A percentile compares a stretch with the other conserved stretches of the same genome.
Conservation (phyloP, 2,113 vertebrate genomes). For the Scortum barcoo region DNA sequence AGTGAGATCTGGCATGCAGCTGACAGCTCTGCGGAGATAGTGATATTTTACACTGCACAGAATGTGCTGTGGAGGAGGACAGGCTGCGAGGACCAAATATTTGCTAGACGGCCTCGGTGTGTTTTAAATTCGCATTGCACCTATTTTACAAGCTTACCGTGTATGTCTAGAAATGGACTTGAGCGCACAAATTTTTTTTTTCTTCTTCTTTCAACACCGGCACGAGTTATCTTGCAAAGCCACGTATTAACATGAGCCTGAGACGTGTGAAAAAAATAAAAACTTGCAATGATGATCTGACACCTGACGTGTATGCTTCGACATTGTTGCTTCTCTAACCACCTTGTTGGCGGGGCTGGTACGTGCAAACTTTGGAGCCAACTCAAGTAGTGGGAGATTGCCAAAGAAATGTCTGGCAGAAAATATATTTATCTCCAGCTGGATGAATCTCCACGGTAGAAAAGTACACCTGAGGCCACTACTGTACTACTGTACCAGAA, state of each 20-base stretch:
- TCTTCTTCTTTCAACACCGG: neutral
- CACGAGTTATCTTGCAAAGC: constrained; percentile 1
- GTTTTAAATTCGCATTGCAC: constrained; percentile 28
- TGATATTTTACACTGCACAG: constrained; percentile 49
- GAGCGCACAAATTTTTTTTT: neutral
- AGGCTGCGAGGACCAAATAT: constrained; percentile 36
- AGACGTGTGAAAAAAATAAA: neutral
- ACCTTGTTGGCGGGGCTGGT: constrained; percentile 74
- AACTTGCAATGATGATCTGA: constrained; percentile 49
- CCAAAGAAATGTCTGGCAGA: constrained; percentile 84
- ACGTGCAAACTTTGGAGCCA: constrained; percentile 68
- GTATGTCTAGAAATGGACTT: neutral
- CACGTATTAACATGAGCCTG: neutral
- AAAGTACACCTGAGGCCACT: constrained; percentile 79
- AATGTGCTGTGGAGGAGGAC: constrained; percentile 39
- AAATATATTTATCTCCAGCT: constrained; percentile 71
- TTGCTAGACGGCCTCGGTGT: constrained; percentile 7
- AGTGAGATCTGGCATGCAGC: constrained; percentile 69
- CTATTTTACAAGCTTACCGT: constrained; percentile 21
- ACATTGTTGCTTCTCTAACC: constrained; percentile 74
- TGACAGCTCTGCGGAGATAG: constrained; percentile 66
- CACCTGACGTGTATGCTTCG: constrained; percentile 65
- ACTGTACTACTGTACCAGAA: constrained; percentile 78
- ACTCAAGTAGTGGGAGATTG: constrained; percentile 76
- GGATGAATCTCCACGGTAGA: constrained; percentile 74